These are phyloP conservation scores for Eurosta solidaginis DNA, from an alignment of 1,140 invertebrate genomes.

Conservation along the genomic window DNA sequence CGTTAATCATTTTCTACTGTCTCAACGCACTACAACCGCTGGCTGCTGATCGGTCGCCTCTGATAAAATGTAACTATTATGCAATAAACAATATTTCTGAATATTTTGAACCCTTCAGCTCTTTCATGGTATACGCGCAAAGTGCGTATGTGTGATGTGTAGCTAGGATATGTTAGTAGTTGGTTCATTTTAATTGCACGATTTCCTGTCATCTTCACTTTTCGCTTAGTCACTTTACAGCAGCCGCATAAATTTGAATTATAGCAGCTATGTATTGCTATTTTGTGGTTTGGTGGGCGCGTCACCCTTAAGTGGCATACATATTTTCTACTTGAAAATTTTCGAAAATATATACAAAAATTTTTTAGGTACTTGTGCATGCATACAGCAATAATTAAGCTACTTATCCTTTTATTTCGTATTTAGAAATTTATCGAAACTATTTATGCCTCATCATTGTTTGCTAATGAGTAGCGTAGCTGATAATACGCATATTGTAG, in stretches of 20 bases:
- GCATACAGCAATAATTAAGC: too few relatives aligned
- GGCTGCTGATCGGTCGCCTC: background rate
- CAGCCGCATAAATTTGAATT: background rate
- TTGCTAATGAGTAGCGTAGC: conserved; percentile 50
- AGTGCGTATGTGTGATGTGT: background rate
- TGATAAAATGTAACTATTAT: background rate
- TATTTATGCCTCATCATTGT: conserved; percentile 27
- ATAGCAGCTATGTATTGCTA: background rate
- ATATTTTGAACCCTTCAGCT: background rate
- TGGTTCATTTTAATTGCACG: conserved; percentile 9
- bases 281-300: background rate
- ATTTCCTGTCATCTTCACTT: background rate
- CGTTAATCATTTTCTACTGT: background rate
- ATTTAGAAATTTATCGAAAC: background rate
- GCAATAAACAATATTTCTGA: conserved; percentile 4
- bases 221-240: background rate
- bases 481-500: conserved; percentile 30
- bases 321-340: conserved; percentile 17
- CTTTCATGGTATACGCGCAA: background rate
- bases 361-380: too few relatives aligned
- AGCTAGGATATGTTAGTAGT: background rate
- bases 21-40: background rate
- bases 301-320: conserved; percentile 13
- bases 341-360: background rate
- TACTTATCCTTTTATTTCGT: conserved; percentile 14